phyloP scores from a whole-genome alignment of 2,888 invertebrate genomes.

The Eudasyphora cyanicolor region DNA sequence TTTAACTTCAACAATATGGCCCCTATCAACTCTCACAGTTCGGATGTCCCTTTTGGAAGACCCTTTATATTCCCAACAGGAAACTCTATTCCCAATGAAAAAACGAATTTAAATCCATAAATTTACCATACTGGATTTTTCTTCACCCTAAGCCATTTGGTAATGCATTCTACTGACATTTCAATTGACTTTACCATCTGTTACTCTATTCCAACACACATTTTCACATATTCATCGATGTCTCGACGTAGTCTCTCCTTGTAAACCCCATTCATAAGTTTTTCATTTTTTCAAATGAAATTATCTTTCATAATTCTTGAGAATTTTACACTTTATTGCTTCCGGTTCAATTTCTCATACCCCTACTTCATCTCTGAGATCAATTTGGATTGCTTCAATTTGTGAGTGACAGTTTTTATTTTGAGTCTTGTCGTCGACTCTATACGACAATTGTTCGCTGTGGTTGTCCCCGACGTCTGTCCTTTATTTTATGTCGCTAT shows the following conservation, averaged over 20 bases:
- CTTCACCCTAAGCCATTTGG: no score
- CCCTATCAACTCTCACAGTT: no score
- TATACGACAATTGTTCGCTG: not conserved
- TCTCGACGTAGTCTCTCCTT: not conserved
- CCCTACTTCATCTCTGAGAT: not conserved
- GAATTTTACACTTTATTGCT: slow-evolving; percentile 56
- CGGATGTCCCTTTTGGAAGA: no score
- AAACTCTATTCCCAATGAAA: no score
- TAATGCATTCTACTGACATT: no score
- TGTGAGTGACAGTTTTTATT: not conserved
- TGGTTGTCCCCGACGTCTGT: not conserved
- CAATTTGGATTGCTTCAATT: not conserved
- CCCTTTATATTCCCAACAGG: no score
- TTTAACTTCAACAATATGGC: no score
- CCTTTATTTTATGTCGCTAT: not conserved
- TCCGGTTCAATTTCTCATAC: slow-evolving; percentile 35
- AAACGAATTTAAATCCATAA: no score
- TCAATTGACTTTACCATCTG: not conserved
- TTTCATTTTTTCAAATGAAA: slow-evolving; percentile 1
- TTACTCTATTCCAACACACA: no score
- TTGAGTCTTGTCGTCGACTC: not conserved
- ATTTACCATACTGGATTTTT: no score
- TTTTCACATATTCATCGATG: not conserved
- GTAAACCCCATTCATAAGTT: not conserved
- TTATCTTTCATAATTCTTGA: slow-evolving; percentile 42